Percentiles rank a stretch among this genome's conserved stretches.
phyloP scores from a whole-genome alignment of 2,113 vertebrate species.

The Crotalus viridis region DNA sequence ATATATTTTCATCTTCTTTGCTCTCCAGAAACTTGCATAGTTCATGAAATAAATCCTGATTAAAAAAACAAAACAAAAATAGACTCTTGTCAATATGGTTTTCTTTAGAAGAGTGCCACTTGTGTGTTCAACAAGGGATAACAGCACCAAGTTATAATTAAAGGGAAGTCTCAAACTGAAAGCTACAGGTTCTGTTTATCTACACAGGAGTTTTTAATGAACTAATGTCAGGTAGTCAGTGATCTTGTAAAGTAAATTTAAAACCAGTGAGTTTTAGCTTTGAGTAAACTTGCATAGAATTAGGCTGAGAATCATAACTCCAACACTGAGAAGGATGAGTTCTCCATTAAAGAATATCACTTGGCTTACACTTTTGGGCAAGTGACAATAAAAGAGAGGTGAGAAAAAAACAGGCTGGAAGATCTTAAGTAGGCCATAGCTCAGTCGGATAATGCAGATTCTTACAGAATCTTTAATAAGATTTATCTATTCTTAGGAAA shows the following conservation, averaged over 20 bases:
- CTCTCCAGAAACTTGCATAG: constrained; percentile 75
- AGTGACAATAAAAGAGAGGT: neutral
- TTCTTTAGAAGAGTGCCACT: neutral
- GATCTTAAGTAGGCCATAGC: neutral
- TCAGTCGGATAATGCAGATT: neutral
- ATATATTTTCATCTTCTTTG: constrained; percentile 42
- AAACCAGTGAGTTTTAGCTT: neutral
- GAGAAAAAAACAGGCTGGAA: neutral
- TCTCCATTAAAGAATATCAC: neutral
- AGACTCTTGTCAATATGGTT: neutral
- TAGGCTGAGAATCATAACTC: neutral
- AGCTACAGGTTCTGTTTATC: neutral
- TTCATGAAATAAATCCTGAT: constrained; percentile 77
- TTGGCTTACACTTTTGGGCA: neutral
- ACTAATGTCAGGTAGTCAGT: neutral
- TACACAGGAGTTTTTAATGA: neutral
- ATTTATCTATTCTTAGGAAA: neutral
- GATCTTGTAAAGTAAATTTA: neutral
- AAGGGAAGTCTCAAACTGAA: neutral
- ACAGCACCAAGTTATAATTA: neutral
- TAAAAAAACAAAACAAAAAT: constrained; percentile 31
- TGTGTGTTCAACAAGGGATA: neutral
- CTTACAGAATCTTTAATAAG: neutral
- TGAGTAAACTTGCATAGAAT: neutral
- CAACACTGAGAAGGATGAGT: neutral